Evolutionary conservation across 2,797 vertebrate genomes (phyloP).

Genomic region (Esox lucius): DNA sequence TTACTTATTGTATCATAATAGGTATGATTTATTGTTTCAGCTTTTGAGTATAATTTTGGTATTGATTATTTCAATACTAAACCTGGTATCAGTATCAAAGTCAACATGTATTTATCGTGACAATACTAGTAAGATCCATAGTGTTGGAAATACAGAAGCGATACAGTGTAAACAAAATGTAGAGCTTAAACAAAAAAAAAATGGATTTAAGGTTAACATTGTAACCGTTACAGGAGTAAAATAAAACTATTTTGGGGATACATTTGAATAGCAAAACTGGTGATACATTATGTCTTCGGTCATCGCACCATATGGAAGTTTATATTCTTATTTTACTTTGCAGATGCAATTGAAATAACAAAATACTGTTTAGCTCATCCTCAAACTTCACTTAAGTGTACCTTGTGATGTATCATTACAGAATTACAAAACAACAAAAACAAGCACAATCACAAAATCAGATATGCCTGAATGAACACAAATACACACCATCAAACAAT

Average conservation of each 20-base stretch:
- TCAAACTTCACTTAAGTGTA: slow-evolving; percentile 5
- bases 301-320: not conserved
- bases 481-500: slow-evolving; percentile 31
- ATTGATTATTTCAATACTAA: too few species aligned
- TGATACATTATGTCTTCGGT: not conserved
- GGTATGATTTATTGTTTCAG: too few species aligned
- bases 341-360: not conserved
- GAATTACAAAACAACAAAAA: slow-evolving; percentile 14
- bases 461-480: slow-evolving; percentile 23
- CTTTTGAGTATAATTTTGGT: too few species aligned
- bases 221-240: not conserved
- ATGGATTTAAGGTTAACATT: not conserved
- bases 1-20: too few species aligned
- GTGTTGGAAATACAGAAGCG: too few species aligned
- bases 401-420: slow-evolving; percentile 16
- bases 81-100: too few species aligned
- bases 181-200: not conserved
- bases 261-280: not conserved
- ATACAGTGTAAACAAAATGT: too few species aligned
- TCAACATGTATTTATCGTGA: too few species aligned
- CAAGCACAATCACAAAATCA: not conserved
- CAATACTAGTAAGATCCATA: too few species aligned
- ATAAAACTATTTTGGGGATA: not conserved
- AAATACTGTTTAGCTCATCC: not conserved
- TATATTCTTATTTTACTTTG: not conserved